Conservation (phyloP, 2,113 vertebrate species). For the Ginglymostoma cirratum region DNA sequence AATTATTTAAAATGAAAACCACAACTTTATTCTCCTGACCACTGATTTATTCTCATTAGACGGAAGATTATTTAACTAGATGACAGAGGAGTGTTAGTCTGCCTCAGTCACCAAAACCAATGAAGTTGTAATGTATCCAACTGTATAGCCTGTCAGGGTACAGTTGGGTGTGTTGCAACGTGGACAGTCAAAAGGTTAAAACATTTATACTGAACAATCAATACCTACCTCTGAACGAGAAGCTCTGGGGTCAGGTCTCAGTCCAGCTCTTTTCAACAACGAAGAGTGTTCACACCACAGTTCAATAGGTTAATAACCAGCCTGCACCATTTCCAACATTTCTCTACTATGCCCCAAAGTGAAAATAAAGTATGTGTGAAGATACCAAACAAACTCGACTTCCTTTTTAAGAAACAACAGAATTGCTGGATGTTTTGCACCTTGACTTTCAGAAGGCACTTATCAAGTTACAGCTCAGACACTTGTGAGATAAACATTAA, state of each 20-base stretch:
- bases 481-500: background rate
- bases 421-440: background rate
- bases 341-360: background rate
- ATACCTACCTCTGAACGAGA: background rate
- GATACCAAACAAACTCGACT: background rate
- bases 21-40: background rate
- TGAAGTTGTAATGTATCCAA: background rate
- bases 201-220: background rate
- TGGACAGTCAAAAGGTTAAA: background rate
- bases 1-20: slow-evolving; percentile 20
- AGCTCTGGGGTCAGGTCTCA: background rate
- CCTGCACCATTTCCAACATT: background rate
- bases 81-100: background rate
- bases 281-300: background rate
- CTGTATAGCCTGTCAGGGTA: background rate
- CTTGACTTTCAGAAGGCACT: background rate
- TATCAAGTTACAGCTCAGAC: background rate
- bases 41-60: slow-evolving; percentile 9
- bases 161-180: background rate
- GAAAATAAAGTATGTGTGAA: background rate
- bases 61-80: background rate
- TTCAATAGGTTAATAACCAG: background rate
- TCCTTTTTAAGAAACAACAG: background rate
- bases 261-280: background rate
- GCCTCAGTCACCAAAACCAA: background rate